These are phyloP conservation scores for Actinia equina DNA, from an alignment of 64 coral and sea anemone species.

Conservation along the genomic window DNA sequence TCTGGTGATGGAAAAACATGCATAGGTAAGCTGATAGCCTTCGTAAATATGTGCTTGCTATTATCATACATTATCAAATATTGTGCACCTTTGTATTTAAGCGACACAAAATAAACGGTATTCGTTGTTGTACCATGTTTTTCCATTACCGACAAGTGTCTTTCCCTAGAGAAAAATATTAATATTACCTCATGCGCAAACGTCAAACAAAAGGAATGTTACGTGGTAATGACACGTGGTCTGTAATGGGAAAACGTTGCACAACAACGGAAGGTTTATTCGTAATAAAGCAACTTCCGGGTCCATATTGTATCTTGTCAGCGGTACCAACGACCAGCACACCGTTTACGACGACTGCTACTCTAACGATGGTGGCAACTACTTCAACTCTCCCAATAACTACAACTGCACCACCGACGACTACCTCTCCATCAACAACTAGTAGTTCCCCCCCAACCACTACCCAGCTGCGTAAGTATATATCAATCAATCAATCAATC, in stretches of 20 bases:
- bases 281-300: no score
- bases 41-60: neutral
- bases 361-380: neutral
- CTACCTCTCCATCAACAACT: neutral
- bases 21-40: slow-evolving; percentile 19
- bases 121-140: no score
- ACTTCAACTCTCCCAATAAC: neutral
- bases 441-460: neutral
- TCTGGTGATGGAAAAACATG: slow-evolving; percentile 53
- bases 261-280: no score
- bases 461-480: neutral
- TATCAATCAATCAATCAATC: no score
- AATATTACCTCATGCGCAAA: no score
- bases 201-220: no score
- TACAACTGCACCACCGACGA: neutral
- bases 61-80: no score
- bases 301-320: neutral
- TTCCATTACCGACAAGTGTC: no score
- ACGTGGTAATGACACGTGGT: no score
- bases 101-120: no score
- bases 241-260: no score
- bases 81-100: no score
- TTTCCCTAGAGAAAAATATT: neutral
- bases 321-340: neutral
- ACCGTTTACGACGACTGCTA: neutral